Evolutionary conservation across 1,140 invertebrate genomes (phyloP), one percentile per base, ranked within the genome.

Genomic region (Papilio machaon): DNA sequence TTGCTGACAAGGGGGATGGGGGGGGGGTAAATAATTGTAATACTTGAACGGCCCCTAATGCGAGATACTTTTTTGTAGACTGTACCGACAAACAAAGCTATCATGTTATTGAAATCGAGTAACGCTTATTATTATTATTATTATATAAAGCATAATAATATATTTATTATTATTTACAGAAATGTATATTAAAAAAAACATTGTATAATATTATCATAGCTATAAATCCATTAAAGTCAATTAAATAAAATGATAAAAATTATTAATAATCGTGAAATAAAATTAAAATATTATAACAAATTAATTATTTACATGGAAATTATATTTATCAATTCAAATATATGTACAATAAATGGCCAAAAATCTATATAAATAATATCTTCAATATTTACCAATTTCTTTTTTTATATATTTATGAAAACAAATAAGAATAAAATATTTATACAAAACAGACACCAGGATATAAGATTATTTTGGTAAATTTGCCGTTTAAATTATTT

Each of bases 401-500:
- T 19, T 58, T 58, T 58, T 58, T 8, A 19, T 9, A 19, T 5
- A n/a, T n/a, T 9, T 8, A 58, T 58, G 17, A 58, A 19, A 58
- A 58, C 17, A 19, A 6, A 58, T 54, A 54, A 54, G 52, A 30
- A 30, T 30, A 52, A 3, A 11, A 30, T 64, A 64, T 64, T 64
- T 64, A 64, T 17, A 58, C 54, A 10, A 73, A 79, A 47, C 73
- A 30, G 15, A 52, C 35, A 43, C 30, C n/a, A 35, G 23, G 15
- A n/a, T 38, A 60, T 19, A 58, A 58, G 17, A 58, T 58, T 17
- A n/a, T 58, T 58, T 58, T 58, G 54, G 54, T 58, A 58, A n/a
- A 19, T 19, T 9, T 19, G n/a, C 6, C 8, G 54, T n/a, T 58
- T 38, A 17, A 46, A 54, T 30, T 49, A 19, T 81, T 91, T 84